Evolutionary conservation across 2,888 invertebrate species (phyloP).

Genomic region (Gymnoscelis rufifasciata): DNA sequence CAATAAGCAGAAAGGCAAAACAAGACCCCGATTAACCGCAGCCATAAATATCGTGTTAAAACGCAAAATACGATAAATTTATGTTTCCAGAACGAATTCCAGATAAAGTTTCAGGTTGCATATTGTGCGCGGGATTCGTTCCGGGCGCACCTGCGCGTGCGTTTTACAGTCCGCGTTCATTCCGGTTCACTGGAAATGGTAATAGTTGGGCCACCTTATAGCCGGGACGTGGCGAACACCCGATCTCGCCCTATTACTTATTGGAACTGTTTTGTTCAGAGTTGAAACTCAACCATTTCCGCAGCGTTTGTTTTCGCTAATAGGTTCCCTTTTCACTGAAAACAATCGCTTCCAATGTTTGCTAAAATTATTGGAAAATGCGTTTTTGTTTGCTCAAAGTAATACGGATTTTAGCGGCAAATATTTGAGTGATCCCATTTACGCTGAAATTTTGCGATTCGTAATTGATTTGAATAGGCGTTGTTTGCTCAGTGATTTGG

Average conservation of each 20-base stretch:
- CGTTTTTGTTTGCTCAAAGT: constrained; percentile 4
- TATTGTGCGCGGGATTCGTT: constrained; percentile 20
- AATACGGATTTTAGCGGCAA: constrained; percentile 9
- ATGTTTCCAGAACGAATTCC: constrained; percentile 18
- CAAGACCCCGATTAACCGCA: background rate
- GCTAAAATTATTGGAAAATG: constrained; percentile 10
- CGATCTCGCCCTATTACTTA: constrained; percentile 26
- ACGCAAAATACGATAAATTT: constrained; percentile 11
- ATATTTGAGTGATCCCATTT: constrained; percentile 16
- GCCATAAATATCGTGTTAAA: background rate
- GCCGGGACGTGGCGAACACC: constrained; percentile 43
- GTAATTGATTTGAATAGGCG: constrained; percentile 12
- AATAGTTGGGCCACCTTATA: constrained; percentile 48
- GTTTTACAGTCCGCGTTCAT: constrained; percentile 49
- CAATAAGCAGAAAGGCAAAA: background rate
- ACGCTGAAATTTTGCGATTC: constrained; percentile 5
- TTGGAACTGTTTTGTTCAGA: constrained; percentile 27
- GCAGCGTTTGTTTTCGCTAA: constrained; percentile 17
- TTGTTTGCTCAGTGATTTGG: constrained; percentile 24
- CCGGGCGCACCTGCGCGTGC: constrained; percentile 30
- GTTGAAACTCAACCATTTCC: constrained; percentile 27
- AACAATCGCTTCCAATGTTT: constrained; percentile 13
- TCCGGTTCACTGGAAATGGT: constrained; percentile 63
- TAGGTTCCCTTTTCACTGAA: constrained; percentile 7
- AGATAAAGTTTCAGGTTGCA: constrained; percentile 20